Percentiles rank a stretch among this genome's conserved stretches.
Evolutionary conservation across 2,797 vertebrate genomes (phyloP).

Genomic region (Myotis pilosus): DNA sequence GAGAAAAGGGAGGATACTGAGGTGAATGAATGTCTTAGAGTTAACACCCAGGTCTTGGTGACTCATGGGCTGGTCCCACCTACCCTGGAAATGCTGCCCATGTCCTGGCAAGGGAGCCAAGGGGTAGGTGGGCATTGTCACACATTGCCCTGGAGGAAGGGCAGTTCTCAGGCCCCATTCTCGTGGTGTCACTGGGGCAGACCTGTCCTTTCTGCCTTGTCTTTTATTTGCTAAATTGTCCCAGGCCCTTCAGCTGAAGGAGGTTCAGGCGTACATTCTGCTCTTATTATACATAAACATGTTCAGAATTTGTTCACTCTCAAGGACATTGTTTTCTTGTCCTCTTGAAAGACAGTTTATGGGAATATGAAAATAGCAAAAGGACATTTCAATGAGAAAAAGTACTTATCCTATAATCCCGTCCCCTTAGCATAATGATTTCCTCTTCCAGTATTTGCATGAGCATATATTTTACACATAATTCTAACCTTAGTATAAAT

Average conservation of each 20-base stretch:
- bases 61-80: neutral
- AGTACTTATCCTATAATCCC: neutral
- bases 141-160: neutral
- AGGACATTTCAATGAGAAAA: neutral
- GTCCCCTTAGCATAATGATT: neutral
- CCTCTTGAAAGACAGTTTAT: neutral
- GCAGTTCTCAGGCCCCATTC: neutral
- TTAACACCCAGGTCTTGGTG: neutral
- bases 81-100: neutral
- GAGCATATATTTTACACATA: neutral
- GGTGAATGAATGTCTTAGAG: neutral
- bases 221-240: neutral
- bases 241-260: neutral
- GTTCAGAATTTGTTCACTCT: neutral
- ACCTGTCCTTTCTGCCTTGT: neutral
- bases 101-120: neutral
- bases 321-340: neutral
- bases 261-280: neutral
- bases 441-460: neutral
- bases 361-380: neutral
- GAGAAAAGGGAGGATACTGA: neutral
- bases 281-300: neutral
- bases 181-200: neutral
- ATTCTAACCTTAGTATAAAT: neutral
- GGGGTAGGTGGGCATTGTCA: neutral